Conservation (phyloP, 2,888 invertebrate species). For the Drosophila heteroneura region DNA sequence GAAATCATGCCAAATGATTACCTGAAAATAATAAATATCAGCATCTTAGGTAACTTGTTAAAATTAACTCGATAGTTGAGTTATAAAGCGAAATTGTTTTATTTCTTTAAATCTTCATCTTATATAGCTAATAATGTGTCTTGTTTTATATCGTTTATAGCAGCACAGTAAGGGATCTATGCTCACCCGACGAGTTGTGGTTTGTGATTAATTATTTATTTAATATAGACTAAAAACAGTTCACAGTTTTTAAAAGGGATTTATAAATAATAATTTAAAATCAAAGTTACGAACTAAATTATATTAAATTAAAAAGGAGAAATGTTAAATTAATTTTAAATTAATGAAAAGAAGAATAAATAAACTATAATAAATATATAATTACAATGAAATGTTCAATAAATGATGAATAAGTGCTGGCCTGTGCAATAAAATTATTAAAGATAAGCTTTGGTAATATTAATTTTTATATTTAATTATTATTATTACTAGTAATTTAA, state of each 20-base stretch:
- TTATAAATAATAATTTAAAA: background rate
- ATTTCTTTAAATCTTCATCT: background rate
- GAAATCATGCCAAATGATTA: slow-evolving; percentile 13
- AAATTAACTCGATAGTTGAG: background rate
- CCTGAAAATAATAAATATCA: background rate
- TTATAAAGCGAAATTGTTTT: background rate
- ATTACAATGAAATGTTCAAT: too few species aligned
- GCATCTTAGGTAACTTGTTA: background rate
- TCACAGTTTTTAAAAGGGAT: background rate
- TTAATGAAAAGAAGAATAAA: background rate
- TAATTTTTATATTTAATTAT: too few species aligned
- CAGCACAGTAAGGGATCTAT: background rate
- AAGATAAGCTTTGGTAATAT: too few species aligned
- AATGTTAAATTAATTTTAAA: background rate
- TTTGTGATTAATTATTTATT: background rate
- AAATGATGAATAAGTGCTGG: too few species aligned
- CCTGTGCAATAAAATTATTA: too few species aligned
- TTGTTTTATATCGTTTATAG: background rate
- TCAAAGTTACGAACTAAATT: background rate
- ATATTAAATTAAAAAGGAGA: background rate
- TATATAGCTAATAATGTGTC: background rate
- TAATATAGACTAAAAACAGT: background rate
- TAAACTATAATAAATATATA: too few species aligned
- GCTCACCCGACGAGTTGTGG: too few species aligned
- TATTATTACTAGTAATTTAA: too few species aligned